Evolutionary conservation across 2,113 vertebrate species (phyloP).

Genomic region (Tragulus kanchil): DNA sequence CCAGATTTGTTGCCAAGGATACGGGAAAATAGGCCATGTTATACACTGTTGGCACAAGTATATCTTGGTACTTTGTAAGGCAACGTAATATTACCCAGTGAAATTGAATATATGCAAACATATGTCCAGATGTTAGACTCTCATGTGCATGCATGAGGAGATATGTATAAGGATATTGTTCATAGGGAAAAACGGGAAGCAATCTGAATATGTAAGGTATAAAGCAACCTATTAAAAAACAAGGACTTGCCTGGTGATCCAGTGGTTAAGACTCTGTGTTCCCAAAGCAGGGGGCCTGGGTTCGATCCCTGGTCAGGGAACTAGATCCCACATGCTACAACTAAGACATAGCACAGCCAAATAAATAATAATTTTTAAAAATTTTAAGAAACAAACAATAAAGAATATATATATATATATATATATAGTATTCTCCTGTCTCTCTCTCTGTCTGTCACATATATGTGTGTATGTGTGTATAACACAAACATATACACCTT

Average conservation of each 20-base stretch:
- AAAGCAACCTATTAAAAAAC: background rate
- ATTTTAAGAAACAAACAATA: background rate
- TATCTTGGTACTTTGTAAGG: background rate
- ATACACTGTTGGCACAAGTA: background rate
- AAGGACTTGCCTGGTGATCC: too few relatives aligned
- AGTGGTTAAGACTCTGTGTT: too few relatives aligned
- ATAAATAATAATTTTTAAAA: too few relatives aligned
- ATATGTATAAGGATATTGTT: background rate
- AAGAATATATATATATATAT: background rate
- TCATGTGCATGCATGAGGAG: background rate
- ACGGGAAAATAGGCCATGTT: background rate
- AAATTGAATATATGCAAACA: background rate
- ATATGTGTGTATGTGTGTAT: background rate
- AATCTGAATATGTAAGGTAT: background rate
- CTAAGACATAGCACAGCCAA: too few relatives aligned
- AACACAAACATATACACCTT: background rate
- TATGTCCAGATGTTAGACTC: background rate
- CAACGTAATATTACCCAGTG: background rate
- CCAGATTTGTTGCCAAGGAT: constrained; percentile 5
- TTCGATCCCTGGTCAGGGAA: too few relatives aligned
- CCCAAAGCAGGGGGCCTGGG: too few relatives aligned
- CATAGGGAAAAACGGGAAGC: background rate
- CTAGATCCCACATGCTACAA: too few relatives aligned
- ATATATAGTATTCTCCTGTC: background rate
- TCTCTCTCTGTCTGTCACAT: background rate